Conservation (phyloP, 2,113 vertebrate genomes). For the Odobenus rosmarus region DNA sequence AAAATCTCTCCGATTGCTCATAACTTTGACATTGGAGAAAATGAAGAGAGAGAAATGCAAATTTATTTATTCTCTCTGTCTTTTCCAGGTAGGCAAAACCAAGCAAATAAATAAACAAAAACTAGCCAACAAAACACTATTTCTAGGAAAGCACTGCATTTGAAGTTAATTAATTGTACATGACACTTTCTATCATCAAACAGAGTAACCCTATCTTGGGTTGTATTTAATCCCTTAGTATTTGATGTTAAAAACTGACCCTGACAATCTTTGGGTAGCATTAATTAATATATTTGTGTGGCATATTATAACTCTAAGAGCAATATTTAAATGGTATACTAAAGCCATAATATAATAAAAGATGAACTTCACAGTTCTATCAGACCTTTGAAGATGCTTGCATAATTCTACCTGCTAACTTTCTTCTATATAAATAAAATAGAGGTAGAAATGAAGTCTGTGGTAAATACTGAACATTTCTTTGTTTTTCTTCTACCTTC, state of each 20-base stretch:
- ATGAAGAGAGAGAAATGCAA: slow-evolving; percentile 2
- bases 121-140: neutral
- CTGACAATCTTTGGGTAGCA: neutral
- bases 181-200: neutral
- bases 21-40: slow-evolving; percentile 13
- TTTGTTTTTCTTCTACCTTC: slow-evolving; percentile 41
- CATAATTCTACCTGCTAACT: neutral
- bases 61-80: neutral
- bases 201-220: neutral
- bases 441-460: neutral
- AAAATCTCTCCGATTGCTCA: neutral
- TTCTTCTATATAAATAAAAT: slow-evolving; percentile 23
- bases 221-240: slow-evolving; percentile 32
- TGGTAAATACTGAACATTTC: slow-evolving; percentile 14
- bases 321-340: neutral
- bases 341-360: slow-evolving; percentile 1
- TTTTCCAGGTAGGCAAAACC: slow-evolving; percentile 16
- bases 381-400: neutral
- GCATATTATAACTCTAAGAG: neutral
- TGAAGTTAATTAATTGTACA: neutral
- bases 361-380: slow-evolving; percentile 1
- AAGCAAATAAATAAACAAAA: neutral
- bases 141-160: neutral
- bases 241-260: slow-evolving; percentile 11
- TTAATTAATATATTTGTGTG: slow-evolving; percentile 22